These are phyloP conservation scores for Todus mexicanus DNA, from an alignment of 2,797 vertebrate genomes.

Conservation along the genomic window DNA sequence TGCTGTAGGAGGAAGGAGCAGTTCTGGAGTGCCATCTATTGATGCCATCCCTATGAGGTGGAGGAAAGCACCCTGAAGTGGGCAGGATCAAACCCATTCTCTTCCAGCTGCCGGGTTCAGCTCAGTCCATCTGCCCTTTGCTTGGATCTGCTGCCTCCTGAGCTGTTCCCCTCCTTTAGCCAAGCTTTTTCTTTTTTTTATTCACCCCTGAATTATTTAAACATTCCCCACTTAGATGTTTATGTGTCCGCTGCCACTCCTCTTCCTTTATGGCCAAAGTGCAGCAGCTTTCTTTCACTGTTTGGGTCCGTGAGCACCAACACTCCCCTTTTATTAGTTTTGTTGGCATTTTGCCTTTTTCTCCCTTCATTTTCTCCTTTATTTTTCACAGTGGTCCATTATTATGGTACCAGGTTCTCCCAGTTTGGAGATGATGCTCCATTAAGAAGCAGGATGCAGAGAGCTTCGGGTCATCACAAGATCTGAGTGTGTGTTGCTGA, in stretches of 20 bases:
- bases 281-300: background rate
- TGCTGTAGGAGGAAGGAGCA: background rate
- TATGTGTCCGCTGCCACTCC: background rate
- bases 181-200: background rate
- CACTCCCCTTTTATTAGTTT: background rate
- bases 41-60: background rate
- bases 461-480: background rate
- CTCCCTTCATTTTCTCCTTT: too few relatives aligned
- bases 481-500: background rate
- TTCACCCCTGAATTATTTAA: slow-evolving; percentile 19
- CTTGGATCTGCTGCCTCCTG: background rate
- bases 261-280: background rate
- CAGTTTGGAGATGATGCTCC: background rate
- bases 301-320: background rate
- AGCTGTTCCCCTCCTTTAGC: background rate
- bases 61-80: background rate
- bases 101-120: accelerated
- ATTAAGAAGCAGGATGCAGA: background rate
- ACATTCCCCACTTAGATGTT: background rate
- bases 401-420: background rate
- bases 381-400: too few relatives aligned
- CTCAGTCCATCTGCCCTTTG: background rate
- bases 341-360: background rate
- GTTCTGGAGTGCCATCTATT: slow-evolving; percentile 14
- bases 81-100: accelerated